Evolutionary conservation across 2,797 vertebrate genomes (phyloP), one percentile per base, ranked within the genome.

Genomic region (Coluber constrictor): DNA sequence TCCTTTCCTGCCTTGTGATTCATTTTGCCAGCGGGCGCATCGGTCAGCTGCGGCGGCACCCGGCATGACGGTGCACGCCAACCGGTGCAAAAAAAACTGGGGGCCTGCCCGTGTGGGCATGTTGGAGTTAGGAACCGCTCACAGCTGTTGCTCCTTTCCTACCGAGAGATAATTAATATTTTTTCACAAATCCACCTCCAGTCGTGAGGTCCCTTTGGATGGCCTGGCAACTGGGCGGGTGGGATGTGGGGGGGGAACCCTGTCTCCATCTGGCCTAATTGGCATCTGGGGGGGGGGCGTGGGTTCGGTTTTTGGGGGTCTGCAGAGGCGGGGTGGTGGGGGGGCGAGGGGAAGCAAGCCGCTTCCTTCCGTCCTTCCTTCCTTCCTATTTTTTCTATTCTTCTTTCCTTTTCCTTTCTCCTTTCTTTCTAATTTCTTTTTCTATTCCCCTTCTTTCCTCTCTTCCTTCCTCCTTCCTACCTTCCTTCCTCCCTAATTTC

Each of bases 81-180:
- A 96, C 95, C 94, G 4, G 93, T 70, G 94, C 93, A 27, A 91
- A 90, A 51, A n/a, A 51, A 96, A 97, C 97, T 97, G 87, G 97
- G 97, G 98, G 92, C 90, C 97, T 96, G 95, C 96, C 95, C 94
- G 97, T 95, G 96, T 96, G 97, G 97, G 97, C 99, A 98, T 74
- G 98, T 97, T 93, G 27, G 86, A 93, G 95, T 95, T 0, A 18
- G 6, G 0, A 27, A 95, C 91, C 10, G 0, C 93, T 92, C 87
- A 9, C 54, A 29, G 91, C 91, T 93, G 32, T 92, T 86, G 91
- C 91, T 94, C 86, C 56, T 6, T 94, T 11, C 86, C 93, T 95
- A 43, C 97, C 93, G 97, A 88, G 92, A 94, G 97, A 97, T 97
- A 97, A 98, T 97, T 93, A 97, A 92, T 94, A 94, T 97, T 97